Evolutionary conservation across 1,140 invertebrate species (phyloP).

Genomic region (Coenobita brevimanus): DNA sequence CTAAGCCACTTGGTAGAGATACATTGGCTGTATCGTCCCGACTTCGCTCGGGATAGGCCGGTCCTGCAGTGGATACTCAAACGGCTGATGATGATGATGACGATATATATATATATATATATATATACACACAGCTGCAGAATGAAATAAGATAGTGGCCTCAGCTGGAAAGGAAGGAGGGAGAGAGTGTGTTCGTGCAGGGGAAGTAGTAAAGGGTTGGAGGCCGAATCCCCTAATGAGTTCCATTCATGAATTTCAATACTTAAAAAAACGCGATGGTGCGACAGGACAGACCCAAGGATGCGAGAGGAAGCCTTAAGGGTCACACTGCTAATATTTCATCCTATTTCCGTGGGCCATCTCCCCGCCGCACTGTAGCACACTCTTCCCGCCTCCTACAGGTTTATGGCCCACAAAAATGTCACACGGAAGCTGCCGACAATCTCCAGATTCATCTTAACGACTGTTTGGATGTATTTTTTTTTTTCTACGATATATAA

Average conservation of each 20-base stretch:
- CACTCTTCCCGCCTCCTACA: constrained; percentile 6
- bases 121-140: no score
- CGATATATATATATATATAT: no score
- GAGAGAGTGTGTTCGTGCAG: not conserved
- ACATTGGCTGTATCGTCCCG: no score
- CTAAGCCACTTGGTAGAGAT: no score
- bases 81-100: no score
- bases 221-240: constrained; percentile 29
- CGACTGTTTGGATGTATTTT: constrained; percentile 46
- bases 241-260: constrained; percentile 44
- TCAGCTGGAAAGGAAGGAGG: not conserved
- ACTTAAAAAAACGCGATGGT: not conserved
- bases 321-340: constrained; percentile 4
- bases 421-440: constrained; percentile 42
- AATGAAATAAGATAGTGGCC: no score
- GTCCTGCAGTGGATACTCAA: no score
- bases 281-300: not conserved
- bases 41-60: no score
- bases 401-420: constrained; percentile 52
- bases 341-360: not conserved
- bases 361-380: not conserved
- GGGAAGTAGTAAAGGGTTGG: not conserved
- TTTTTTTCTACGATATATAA: constrained; percentile 28
- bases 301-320: constrained; percentile 3
- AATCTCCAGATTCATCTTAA: constrained; percentile 50